Evolutionary conservation across 1,140 invertebrate species (phyloP).

Genomic region (Achatina immaculata): DNA sequence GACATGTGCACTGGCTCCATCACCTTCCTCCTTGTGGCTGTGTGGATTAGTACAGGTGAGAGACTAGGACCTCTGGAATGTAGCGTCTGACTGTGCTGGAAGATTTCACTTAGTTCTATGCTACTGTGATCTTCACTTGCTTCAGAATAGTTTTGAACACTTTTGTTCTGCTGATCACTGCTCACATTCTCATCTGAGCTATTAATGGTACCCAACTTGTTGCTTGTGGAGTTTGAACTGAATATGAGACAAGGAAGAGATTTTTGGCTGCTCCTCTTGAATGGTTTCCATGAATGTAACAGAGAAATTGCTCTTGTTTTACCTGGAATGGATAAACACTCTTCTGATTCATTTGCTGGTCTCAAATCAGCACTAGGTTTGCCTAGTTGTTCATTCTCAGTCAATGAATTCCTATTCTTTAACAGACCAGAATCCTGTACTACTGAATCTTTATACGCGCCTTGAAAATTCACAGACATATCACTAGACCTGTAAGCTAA

Average conservation of each 20-base stretch:
- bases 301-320: background rate
- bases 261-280: background rate
- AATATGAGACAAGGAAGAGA: background rate
- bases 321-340: background rate
- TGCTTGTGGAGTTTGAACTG: background rate
- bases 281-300: background rate
- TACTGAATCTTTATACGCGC: background rate
- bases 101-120: background rate
- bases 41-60: background rate
- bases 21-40: background rate
- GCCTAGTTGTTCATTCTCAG: background rate
- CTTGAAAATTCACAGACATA: slow-evolving; percentile 20
- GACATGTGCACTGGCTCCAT: slow-evolving; percentile 19
- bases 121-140: background rate
- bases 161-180: background rate
- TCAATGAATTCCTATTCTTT: background rate
- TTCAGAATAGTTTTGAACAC: background rate
- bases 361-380: background rate
- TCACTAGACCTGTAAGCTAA: slow-evolving; percentile 3
- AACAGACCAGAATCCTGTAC: background rate
- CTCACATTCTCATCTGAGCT: background rate
- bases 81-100: background rate
- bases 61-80: background rate
- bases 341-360: background rate
- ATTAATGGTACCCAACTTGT: background rate